Base-by-base conservation (phyloP, 2,888 invertebrate species). In the Heliconius ismenius region DNA sequence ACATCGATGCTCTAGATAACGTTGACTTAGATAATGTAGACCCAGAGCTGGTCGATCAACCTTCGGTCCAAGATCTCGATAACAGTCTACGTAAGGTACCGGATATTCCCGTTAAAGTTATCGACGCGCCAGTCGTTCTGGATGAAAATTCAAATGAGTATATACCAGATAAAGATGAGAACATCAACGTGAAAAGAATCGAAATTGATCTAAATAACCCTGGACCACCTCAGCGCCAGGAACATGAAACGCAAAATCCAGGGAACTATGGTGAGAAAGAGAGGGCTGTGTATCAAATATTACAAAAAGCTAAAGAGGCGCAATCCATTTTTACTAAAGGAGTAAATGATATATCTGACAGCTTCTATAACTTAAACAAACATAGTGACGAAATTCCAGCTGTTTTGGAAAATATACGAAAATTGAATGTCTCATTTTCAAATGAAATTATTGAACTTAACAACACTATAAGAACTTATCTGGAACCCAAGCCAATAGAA, bases 201-300 rank as follows among this genome's bases (percentile, higher is more conserved):
- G 83, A 86, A 75, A 84, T 90, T 2, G 92, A 93, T 76, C 81
- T 93, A 62, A 84, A 85, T 6, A 88, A 93, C 79, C 92, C 93
- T 4, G 93, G 93, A 15, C 85, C 84, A 10, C 93, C 93, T 3
- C 92, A 93, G 80, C 88, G 89, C 3, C 92, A 92, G 79, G 88
- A 92, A 73, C 93, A 93, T 79, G 93, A 94, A 77, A 91, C 89
- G 0, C 93, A 93, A 82, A 92, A 90, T 79, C 89, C 92, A 3
- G 90, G 88, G 76, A 86, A 85, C 72, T 88, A 85, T 76, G 82
- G 86, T 9, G 85, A 87, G 13, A 86, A 87, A 18, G 85, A 88
- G 69, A 83, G 85, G 70, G 84, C 86, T 13, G 80, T 88, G 0
- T 78, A 84, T 2, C 82, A 83, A 13, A 85, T 92, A 60, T 90